phyloP scores from a whole-genome alignment of 92 coral and sea anemone species.

The Epizoanthus stellaris region DNA sequence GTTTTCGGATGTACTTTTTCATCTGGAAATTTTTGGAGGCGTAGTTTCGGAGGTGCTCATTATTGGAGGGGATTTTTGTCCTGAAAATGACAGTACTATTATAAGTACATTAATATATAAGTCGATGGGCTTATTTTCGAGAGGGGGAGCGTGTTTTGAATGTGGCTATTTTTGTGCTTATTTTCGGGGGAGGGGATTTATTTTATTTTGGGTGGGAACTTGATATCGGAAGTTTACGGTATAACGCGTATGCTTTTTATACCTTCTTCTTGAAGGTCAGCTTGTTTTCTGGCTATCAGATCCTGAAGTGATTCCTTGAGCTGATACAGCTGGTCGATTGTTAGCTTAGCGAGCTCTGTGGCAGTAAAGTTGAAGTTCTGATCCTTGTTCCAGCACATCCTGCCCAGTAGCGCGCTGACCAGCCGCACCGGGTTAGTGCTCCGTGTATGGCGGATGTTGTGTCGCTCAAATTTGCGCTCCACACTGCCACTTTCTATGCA shows the following conservation, averaged over 20 bases:
- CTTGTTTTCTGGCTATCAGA: slow-evolving; percentile 10
- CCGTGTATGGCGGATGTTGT: slow-evolving; percentile 16
- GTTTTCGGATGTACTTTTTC: too few species aligned
- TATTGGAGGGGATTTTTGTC: too few species aligned
- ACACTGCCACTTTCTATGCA: slow-evolving; percentile 26
- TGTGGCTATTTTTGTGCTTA: too few species aligned
- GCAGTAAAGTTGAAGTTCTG: slow-evolving; percentile 16
- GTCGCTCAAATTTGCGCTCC: slow-evolving; percentile 36
- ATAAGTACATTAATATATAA: too few species aligned
- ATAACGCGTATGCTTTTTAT: not conserved
- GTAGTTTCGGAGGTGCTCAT: too few species aligned
- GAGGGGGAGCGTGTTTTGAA: too few species aligned
- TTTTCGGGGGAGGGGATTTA: too few species aligned
- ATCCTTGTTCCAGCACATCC: slow-evolving; percentile 21
- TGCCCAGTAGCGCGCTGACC: slow-evolving; percentile 14
- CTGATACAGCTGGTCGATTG: not conserved
- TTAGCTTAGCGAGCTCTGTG: slow-evolving; percentile 1
- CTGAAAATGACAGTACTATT: too few species aligned
- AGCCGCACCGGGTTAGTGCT: slow-evolving; percentile 17
- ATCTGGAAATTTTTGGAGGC: too few species aligned
- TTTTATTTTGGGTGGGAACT: too few species aligned
- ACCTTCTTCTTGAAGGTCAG: slow-evolving; percentile 31
- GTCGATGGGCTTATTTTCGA: too few species aligned
- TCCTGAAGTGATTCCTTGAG: slow-evolving; percentile 20
- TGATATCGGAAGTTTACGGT: too few species aligned